Evolutionary conservation across 2,888 invertebrate genomes (phyloP), one percentile per base, ranked within the genome.

Genomic region (Aleiodes alternator): DNA sequence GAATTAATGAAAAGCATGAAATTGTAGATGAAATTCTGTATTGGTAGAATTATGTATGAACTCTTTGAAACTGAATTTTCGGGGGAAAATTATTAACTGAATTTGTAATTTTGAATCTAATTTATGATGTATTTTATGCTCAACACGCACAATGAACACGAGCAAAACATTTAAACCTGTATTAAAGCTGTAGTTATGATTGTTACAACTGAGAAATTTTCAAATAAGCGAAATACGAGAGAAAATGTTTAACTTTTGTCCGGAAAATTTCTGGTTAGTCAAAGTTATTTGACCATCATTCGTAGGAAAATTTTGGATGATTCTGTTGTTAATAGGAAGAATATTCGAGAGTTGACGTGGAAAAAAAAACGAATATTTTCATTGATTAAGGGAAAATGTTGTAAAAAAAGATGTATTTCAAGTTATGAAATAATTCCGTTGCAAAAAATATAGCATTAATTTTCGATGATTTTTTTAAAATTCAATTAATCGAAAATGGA

Each of bases 141-240:
- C 48, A 64, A 34, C 64, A 43, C 8, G 23, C 8, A 9, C 64
- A 8, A 43, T 23, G 6, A 64, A 48, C 16, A 64, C 16, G 12
- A 48, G 11, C 48, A 16, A 64, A 64, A 23, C 48, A 64, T 64
- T 43, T 43, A 11, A 43, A 43, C 9, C 43, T 11, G 64, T 48
- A 48, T 4, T 9, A 64, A 64, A 64, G 14, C 64, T 14, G 43
- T 34, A 14, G 59, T 59, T 59, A 34, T 6, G n/a, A n/a, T 59
- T 38, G 59, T 64, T 43, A 14, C 48, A 43, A 16, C 48, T 48
- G 64, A 16, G 48, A 64, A 48, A 43, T 64, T 64, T 64, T 43
- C 48, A 48, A 64, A 64, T 64, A 48, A 43, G 64, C 64, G 43
- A n/a, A 64, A n/a, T 48, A 3, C n/a, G 7, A 43, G 43, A 11